phyloP scores from a whole-genome alignment of 2,113 vertebrate species.

The Charadrius vociferus region DNA sequence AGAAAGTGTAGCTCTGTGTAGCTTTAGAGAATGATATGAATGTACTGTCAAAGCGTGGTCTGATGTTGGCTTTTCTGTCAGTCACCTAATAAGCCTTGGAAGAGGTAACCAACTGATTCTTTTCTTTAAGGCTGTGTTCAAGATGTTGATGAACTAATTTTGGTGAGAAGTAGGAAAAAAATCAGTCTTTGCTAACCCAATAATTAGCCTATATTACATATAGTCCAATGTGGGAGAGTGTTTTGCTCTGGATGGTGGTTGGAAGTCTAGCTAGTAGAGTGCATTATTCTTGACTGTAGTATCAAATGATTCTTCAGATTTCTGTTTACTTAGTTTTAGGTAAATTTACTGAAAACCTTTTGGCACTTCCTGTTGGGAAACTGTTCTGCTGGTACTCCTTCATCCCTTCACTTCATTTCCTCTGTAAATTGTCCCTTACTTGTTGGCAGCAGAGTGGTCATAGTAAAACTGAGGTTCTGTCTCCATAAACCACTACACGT shows the following conservation, averaged over 20 bases:
- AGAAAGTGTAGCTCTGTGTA: too few species aligned
- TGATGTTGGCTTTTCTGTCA: too few species aligned
- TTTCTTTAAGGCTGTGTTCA: too few species aligned
- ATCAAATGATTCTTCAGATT: background rate
- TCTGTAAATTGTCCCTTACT: background rate
- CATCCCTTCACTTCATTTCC: background rate
- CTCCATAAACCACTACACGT: background rate
- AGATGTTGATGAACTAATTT: too few species aligned
- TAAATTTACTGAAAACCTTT: background rate
- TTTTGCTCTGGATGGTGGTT: background rate
- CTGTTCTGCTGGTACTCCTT: background rate
- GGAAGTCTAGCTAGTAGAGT: background rate
- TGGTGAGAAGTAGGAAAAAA: too few species aligned
- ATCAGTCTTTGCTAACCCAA: too few species aligned
- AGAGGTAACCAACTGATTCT: too few species aligned
- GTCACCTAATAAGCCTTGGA: too few species aligned
- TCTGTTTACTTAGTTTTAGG: background rate
- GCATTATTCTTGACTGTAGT: background rate
- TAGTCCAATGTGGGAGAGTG: background rate
- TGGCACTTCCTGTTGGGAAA: background rate
- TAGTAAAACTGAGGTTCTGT: background rate
- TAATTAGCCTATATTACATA: too few species aligned
- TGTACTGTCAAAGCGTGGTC: too few species aligned
- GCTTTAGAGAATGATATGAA: too few species aligned
- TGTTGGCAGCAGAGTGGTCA: background rate